phyloP scores from a whole-genome alignment of 2,113 vertebrate genomes.

The Mobula birostris region DNA sequence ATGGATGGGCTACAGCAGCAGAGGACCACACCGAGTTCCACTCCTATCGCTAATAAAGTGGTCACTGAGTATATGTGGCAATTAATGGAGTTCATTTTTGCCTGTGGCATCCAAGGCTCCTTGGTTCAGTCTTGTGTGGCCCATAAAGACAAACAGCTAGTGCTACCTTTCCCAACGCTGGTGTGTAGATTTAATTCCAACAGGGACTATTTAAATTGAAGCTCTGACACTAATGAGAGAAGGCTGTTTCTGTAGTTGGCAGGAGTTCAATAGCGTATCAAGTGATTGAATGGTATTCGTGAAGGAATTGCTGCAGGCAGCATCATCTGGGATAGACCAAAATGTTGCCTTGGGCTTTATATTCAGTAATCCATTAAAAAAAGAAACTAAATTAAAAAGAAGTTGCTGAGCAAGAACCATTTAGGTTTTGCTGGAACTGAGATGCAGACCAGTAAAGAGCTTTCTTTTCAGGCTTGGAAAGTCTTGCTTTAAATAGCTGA shows the following conservation, averaged over 20 bases:
- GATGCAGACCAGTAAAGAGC: not conserved
- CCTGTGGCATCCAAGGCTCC: not conserved
- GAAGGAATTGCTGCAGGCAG: not conserved
- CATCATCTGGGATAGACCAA: constrained; percentile 1
- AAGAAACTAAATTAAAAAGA: not conserved
- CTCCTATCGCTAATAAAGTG: no score
- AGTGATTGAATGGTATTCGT: not conserved
- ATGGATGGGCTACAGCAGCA: no score
- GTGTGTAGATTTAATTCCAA: not conserved
- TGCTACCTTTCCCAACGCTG: no score
- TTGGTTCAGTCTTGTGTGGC: not conserved
- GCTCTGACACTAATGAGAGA: not conserved
- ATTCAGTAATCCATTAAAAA: not conserved
- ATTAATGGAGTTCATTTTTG: not conserved
- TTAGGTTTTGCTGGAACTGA: not conserved
- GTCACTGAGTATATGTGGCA: not conserved
- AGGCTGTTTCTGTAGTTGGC: not conserved
- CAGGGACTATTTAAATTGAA: not conserved
- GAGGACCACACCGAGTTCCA: no score
- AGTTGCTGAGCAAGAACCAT: not conserved
- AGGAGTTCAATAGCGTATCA: not conserved
- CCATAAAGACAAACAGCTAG: not conserved
- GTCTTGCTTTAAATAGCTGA: not conserved
- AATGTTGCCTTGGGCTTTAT: not conserved
- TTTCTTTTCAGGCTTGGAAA: not conserved